Evolutionary conservation across 2,113 vertebrate genomes (phyloP), one percentile per base, ranked within the genome.

Genomic region (Phyllostomus hastatus): DNA sequence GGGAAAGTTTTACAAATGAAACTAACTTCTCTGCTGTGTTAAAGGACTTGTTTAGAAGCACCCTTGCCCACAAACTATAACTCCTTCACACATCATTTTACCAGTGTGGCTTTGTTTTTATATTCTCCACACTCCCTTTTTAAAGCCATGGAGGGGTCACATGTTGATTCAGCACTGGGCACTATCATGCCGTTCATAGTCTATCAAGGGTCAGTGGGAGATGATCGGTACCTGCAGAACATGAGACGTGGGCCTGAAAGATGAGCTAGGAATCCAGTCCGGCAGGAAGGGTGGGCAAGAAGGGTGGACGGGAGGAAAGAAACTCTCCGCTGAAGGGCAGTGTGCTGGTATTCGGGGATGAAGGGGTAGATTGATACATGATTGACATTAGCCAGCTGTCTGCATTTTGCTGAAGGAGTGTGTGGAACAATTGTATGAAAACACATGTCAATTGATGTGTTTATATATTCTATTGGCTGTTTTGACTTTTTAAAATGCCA

Each of bases 401-500:
- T 84, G 5, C 19, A 43, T 35, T 50, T 88, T 54, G 41, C 26
- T 57, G 54, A 95, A 78, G 76, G 28, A 1, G 16, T 12, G 0
- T 24, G 5, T 57, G 38, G 28, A 91, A 14, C 9, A 57, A 50
- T 17, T 41, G 7, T 12, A 35, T 35, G 43, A 92, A 92, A 96
- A 54, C 17, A 24, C 38, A 38, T 78, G 24, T 50, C 16, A 46
- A 46, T 72, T 41, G 10, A 26, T 87, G 50, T 86, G 79, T 89
- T 79, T 66, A 79, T 82, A 78, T 79, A 69, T 87, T 91, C 61
- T 78, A 10, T 66, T 35, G 5, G 28, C 24, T 94, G n/a, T 41
- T 84, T 69, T 85, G 14, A 94, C 38, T 97, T 94, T 82, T 57
- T 41, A 81, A 90, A 69, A 19, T 78, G 26, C 46, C 12, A 11